Percentiles rank a stretch among this genome's conserved stretches.
Conservation (phyloP, 2,888 invertebrate genomes). For the Andrena fulva region DNA sequence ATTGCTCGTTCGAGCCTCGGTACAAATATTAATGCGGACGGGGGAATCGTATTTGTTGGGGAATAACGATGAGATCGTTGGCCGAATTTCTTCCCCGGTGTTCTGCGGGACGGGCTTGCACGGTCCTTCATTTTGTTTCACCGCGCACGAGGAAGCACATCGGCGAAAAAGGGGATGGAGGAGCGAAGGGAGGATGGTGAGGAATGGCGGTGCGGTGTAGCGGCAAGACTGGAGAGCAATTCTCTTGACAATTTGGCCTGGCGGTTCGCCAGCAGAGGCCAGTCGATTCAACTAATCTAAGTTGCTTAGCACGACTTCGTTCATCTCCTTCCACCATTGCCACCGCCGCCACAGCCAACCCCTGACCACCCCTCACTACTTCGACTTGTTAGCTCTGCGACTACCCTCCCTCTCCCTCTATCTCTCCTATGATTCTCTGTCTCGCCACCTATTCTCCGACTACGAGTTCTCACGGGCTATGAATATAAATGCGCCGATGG, state of each 20-base stretch:
- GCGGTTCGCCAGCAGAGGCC: slow-evolving; percentile 80
- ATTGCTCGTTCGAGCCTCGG: not conserved
- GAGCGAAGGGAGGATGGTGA: slow-evolving; percentile 46
- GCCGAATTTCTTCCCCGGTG: slow-evolving; percentile 30
- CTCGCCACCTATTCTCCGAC: not conserved
- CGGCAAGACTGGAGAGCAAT: slow-evolving; percentile 74
- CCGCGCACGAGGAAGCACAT: slow-evolving; percentile 59
- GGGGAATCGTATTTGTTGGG: slow-evolving; percentile 4
- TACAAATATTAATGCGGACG: not conserved
- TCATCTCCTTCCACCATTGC: slow-evolving; percentile 65
- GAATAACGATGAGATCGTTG: not conserved
- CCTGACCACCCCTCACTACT: slow-evolving; percentile 43
- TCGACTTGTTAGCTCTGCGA: slow-evolving; percentile 49
- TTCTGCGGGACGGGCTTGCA: slow-evolving; percentile 10
- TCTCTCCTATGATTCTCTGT: slow-evolving; percentile 18
- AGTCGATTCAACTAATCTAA: slow-evolving; percentile 83
- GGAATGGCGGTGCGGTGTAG: slow-evolving; percentile 57
- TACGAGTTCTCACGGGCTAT: slow-evolving; percentile 42
- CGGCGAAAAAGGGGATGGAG: slow-evolving; percentile 48
- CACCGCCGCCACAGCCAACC: slow-evolving; percentile 58
- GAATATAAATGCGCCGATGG: slow-evolving; percentile 50
- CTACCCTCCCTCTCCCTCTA: slow-evolving; percentile 15
- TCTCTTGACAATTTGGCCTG: slow-evolving; percentile 81
- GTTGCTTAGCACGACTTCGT: slow-evolving; percentile 82
- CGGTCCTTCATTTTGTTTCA: slow-evolving; percentile 58